Evolutionary conservation across 2,888 invertebrate species (phyloP).

Genomic region (Drosophila quinaria): DNA sequence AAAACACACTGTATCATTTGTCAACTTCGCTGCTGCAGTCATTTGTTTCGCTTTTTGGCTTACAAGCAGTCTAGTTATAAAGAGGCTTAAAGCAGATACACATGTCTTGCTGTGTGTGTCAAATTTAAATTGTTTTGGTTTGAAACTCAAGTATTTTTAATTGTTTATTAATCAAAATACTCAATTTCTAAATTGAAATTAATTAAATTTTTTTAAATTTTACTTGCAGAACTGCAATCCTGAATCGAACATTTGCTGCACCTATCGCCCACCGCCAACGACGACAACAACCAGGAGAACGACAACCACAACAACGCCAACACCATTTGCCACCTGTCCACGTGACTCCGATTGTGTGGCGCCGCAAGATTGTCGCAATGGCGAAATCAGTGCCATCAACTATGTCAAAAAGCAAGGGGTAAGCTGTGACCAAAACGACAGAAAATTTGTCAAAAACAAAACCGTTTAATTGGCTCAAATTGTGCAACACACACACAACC

Average conservation of each 20-base stretch:
- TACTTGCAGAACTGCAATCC: slow-evolving; percentile 85
- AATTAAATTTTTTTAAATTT: background rate
- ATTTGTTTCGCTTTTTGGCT: slow-evolving; percentile 26
- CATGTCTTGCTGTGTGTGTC: too few species aligned
- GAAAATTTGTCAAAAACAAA: slow-evolving; percentile 33
- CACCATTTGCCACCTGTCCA: slow-evolving; percentile 76
- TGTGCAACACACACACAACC: slow-evolving; percentile 35
- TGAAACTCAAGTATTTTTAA: too few species aligned
- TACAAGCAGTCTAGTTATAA: slow-evolving; percentile 6
- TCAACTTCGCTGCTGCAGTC: slow-evolving; percentile 46
- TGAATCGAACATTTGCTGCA: slow-evolving; percentile 86
- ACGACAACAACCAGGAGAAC: slow-evolving; percentile 60
- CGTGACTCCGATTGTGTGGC: slow-evolving; percentile 83
- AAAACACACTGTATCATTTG: slow-evolving; percentile 11
- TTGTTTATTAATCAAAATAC: too few species aligned
- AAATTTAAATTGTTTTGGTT: too few species aligned
- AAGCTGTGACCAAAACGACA: slow-evolving; percentile 61
- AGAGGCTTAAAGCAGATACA: too few species aligned
- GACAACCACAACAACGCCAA: slow-evolving; percentile 78
- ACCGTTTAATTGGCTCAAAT: slow-evolving; percentile 37
- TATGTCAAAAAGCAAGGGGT: slow-evolving; percentile 82
- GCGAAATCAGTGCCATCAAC: slow-evolving; percentile 81
- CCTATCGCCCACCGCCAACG: slow-evolving; percentile 78
- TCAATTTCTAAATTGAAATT: too few species aligned
- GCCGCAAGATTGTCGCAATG: slow-evolving; percentile 83